Evolutionary conservation across 1,140 invertebrate genomes (phyloP), one percentile per base, ranked within the genome.

Genomic region (Cardiocondyla obscurior): DNA sequence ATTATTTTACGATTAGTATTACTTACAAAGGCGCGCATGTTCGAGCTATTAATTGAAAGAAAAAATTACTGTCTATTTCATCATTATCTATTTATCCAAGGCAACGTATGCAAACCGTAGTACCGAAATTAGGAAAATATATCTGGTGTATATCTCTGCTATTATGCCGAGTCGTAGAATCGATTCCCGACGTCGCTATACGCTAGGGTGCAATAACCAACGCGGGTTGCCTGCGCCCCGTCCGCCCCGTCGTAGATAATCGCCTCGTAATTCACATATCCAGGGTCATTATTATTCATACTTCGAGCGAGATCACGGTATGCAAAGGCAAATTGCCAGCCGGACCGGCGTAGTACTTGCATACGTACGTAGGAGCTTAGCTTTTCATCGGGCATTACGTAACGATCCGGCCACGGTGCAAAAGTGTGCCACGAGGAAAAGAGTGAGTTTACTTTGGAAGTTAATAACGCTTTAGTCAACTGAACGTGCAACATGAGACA

Each of bases 251-350:
- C 72, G 69, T 74, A 74, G 86, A 88, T 88, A 88, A 88, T 88
- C 86, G 86, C 83, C 86, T 84, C 85, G 77, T 88, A 88, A 88
- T 88, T 88, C 86, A 88, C 76, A 82, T 88, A 88, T 88, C 82
- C 69, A 82, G 69, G 62, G 49, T 88, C 74, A 84, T 88, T 88
- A 88, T 88, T 88, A 87, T 88, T 88, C 86, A 88, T 87, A 88
- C 82, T 84, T 87, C 8, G 82, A 84, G 73, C 44, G 85, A 84
- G 82, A 88, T 33, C 74, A 46, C 82, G 64, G 67, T 86, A 74
- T 72, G 74, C 81, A 25, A 67, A 87, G 86, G 86, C 86, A 88
- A 88, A 88, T 84, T 88, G 86, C 86, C 86, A 88, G 57, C 55
- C 67, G 53, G 70, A 62, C 64, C 60, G 19, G 57, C 85, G 82